Conservation (phyloP, 2,888 invertebrate genomes). For the Caenorhabditis becei region DNA sequence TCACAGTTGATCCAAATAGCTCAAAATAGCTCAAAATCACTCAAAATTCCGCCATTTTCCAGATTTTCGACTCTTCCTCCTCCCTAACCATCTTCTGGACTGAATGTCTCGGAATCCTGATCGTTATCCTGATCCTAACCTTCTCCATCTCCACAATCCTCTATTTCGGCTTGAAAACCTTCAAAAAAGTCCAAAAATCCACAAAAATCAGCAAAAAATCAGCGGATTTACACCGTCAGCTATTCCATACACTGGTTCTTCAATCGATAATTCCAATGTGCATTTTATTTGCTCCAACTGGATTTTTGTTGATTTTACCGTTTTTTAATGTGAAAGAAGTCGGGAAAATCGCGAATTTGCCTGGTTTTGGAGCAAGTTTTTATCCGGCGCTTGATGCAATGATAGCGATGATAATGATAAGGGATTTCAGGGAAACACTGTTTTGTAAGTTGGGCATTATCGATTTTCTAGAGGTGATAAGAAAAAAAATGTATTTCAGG, state of each 20-base stretch:
- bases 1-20: too few species aligned
- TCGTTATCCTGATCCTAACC: slow-evolving; percentile 10
- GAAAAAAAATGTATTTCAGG: too few species aligned
- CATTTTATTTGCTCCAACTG: slow-evolving; percentile 24
- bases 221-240: slow-evolving; percentile 27
- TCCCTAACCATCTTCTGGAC: slow-evolving; percentile 21
- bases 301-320: slow-evolving; percentile 20
- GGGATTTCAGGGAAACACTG: slow-evolving; percentile 6
- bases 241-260: slow-evolving; percentile 27
- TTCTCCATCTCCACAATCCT: slow-evolving; percentile 30
- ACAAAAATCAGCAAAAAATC: slow-evolving; percentile 19
- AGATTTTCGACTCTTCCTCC: background rate
- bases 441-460: too few species aligned
- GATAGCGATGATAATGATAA: slow-evolving; percentile 22
- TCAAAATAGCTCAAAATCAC: too few species aligned
- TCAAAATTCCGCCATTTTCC: slow-evolving; percentile 1
- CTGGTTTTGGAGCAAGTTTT: slow-evolving; percentile 28
- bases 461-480: too few species aligned
- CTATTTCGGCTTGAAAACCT: slow-evolving; percentile 17
- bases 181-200: slow-evolving; percentile 11
- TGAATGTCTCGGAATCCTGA: slow-evolving; percentile 16
- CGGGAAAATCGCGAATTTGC: slow-evolving; percentile 11
- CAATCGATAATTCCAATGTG: slow-evolving; percentile 22
- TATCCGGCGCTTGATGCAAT: slow-evolving; percentile 32
- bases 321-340: slow-evolving; percentile 28